Percentiles rank a stretch among this genome's conserved stretches.
Evolutionary conservation across 1,140 invertebrate species (phyloP).

Genomic region (Bombus affinis): DNA sequence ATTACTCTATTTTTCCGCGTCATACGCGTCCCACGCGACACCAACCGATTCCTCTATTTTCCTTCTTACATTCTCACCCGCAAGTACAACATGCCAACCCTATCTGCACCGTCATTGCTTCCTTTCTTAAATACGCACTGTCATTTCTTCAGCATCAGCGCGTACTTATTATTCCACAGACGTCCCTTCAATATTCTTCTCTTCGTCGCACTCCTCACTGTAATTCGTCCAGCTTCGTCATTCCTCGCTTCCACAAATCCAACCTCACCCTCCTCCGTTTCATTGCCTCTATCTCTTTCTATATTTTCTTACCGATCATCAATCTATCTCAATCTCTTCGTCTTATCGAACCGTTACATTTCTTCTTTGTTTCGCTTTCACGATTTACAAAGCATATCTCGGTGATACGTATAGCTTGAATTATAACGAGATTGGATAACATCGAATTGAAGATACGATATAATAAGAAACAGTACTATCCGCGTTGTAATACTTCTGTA

Average conservation of each 20-base stretch:
- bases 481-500: no score
- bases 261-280: neutral
- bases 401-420: no score
- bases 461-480: no score
- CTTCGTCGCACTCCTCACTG: neutral
- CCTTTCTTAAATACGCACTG: neutral
- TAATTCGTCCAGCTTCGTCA: no score
- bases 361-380: neutral
- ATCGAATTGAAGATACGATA: no score
- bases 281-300: neutral
- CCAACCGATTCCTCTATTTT: neutral
- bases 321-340: constrained; percentile 1
- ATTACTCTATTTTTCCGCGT: neutral
- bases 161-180: neutral
- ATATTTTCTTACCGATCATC: neutral
- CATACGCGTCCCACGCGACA: neutral
- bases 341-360: neutral
- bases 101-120: neutral
- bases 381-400: neutral
- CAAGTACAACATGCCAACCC: neutral
- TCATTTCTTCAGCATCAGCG: neutral
- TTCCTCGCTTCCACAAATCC: neutral
- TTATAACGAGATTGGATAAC: no score
- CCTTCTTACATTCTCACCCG: neutral
- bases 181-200: neutral